These are phyloP conservation scores for Caenorhabditis zanzibari DNA, from an alignment of 2,888 invertebrate species.

Conservation along the genomic window DNA sequence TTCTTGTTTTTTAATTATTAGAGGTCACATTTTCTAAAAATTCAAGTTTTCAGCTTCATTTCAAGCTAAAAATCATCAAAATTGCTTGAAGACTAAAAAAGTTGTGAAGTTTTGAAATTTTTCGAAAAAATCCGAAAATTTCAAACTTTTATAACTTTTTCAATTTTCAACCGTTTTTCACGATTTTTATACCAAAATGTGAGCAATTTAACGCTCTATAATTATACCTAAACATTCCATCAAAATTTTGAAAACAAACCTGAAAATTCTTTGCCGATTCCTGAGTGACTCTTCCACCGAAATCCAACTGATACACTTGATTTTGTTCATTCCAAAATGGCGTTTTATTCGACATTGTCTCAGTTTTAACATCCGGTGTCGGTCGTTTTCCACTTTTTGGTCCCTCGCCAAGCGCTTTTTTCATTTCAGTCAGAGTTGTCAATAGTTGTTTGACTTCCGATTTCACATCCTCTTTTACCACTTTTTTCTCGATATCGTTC, in stretches of 20 bases:
- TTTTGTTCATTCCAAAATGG: slow-evolving; percentile 99
- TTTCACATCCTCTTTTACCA: slow-evolving; percentile 69
- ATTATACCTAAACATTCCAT: no score
- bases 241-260: slow-evolving; percentile 84
- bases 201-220: no score
- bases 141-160: no score
- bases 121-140: no score
- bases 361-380: slow-evolving; percentile 46
- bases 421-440: slow-evolving; percentile 74
- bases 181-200: no score
- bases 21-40: no score
- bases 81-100: no score
- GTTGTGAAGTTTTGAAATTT: no score
- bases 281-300: slow-evolving; percentile 98
- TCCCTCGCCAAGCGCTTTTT: slow-evolving; percentile 72
- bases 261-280: slow-evolving; percentile 99
- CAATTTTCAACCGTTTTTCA: no score
- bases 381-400: slow-evolving; percentile 19
- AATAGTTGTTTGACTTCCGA: slow-evolving; percentile 71
- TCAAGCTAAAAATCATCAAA: no score
- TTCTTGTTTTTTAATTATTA: no score
- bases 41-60: no score
- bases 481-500: slow-evolving; percentile 75
- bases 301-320: slow-evolving; percentile 98
- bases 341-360: slow-evolving; percentile 94